phyloP scores from a whole-genome alignment of 2,113 vertebrate genomes.

The Perognathus longimembris region DNA sequence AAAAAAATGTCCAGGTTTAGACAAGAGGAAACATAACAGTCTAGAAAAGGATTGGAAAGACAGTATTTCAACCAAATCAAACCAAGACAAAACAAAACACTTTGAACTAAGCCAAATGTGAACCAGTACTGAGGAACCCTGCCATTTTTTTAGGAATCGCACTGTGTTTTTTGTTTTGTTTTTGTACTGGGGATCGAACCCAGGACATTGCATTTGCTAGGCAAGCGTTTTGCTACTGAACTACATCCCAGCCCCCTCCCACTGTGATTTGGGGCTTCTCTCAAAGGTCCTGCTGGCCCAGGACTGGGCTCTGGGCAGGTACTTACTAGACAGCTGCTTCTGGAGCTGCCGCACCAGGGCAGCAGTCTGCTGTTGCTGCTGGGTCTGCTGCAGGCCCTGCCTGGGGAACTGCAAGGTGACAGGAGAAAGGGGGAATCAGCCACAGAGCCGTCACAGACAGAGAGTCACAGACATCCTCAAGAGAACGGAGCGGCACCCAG shows the following conservation, averaged over 20 bases:
- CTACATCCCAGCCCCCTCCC: too few relatives aligned
- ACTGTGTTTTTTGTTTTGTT: too few relatives aligned
- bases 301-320: too few relatives aligned
- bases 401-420: slow-evolving; percentile 83
- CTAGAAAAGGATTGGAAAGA: not conserved
- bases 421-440: slow-evolving; percentile 32
- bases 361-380: slow-evolving; percentile 88
- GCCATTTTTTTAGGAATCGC: too few relatives aligned
- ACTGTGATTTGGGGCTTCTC: too few relatives aligned
- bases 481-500: not conserved
- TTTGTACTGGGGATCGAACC: too few relatives aligned
- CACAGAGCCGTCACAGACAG: not conserved
- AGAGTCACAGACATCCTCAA: not conserved
- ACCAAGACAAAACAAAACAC: not conserved
- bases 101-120: not conserved
- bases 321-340: slow-evolving; percentile 89
- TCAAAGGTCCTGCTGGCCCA: too few relatives aligned
- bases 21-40: not conserved
- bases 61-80: not conserved
- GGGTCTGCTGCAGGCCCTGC: slow-evolving; percentile 87
- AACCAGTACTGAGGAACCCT: not conserved
- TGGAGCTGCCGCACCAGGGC: slow-evolving; percentile 89
- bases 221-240: too few relatives aligned
- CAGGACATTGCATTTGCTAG: too few relatives aligned
- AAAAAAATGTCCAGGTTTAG: too few relatives aligned